Evolutionary conservation across 2,113 vertebrate species (phyloP).

Genomic region (Himantopus leucocephalus): DNA sequence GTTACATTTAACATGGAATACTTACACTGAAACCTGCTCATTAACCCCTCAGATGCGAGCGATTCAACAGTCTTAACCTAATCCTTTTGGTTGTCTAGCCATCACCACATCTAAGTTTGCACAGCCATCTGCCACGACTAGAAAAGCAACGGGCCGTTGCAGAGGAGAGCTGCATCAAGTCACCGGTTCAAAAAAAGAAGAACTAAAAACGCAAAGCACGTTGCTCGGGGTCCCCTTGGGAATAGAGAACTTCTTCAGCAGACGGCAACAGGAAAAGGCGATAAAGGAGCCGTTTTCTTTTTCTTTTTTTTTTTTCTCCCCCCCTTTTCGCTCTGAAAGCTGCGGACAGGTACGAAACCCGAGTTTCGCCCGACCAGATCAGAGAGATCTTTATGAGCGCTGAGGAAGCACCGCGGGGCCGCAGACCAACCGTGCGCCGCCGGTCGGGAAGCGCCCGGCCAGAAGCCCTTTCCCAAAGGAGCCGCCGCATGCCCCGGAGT

Average conservation of each 20-base stretch:
- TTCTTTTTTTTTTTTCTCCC: neutral
- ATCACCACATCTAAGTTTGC: accelerated
- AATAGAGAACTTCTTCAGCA: neutral
- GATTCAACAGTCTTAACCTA: accelerated
- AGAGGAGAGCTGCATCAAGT: accelerated
- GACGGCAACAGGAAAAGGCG: neutral
- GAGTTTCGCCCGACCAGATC: neutral
- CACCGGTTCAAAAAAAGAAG: neutral
- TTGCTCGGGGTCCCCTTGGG: neutral
- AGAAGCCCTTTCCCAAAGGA: conserved; percentile 41
- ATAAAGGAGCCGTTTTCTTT: neutral
- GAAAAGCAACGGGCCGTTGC: neutral
- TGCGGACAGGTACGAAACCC: accelerated
- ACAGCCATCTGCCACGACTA: accelerated
- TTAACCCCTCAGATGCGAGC: accelerated
- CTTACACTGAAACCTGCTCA: neutral
- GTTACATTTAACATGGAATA: neutral
- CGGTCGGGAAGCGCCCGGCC: neutral
- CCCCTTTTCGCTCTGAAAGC: accelerated
- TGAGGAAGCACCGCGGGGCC: neutral
- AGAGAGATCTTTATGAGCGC: neutral
- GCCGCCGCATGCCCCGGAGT: neutral
- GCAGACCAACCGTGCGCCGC: neutral
- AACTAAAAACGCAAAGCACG: neutral
- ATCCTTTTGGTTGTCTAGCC: neutral